Percentiles rank a stretch among this genome's conserved stretches.
Conservation (phyloP, 2,888 invertebrate species). For the Thecocarcelia acutangulata region DNA sequence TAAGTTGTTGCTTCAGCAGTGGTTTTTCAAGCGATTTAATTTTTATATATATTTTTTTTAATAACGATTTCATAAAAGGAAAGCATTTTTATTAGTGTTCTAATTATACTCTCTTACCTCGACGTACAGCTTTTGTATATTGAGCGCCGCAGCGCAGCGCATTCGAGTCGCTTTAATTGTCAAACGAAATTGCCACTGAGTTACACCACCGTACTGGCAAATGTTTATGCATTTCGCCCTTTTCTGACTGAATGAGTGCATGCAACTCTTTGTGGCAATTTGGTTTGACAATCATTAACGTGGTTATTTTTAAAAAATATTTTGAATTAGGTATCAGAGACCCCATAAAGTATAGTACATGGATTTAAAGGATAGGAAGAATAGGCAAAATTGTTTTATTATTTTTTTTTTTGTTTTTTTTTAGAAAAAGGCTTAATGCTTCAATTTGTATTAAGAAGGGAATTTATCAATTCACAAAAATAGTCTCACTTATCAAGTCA, state of each 20-base stretch:
- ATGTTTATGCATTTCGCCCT: background rate
- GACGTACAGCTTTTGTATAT: constrained; percentile 58
- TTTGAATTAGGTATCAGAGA: constrained; percentile 70
- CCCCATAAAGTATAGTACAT: constrained; percentile 70
- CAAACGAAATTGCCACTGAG: constrained; percentile 60
- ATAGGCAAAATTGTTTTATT: constrained; percentile 46
- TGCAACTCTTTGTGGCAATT: constrained; percentile 56
- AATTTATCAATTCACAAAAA: too few relatives aligned
- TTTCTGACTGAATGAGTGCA: background rate
- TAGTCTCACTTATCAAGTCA: too few relatives aligned
- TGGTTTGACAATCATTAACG: constrained; percentile 64
- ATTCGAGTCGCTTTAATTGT: constrained; percentile 63
- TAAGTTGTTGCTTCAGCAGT: background rate
- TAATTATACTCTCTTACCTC: constrained; percentile 63
- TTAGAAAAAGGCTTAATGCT: too few relatives aligned
- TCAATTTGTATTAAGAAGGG: too few relatives aligned
- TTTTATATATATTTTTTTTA: background rate
- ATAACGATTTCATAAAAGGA: too few relatives aligned
- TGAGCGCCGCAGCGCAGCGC: constrained; percentile 58
- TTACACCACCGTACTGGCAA: constrained; percentile 26
- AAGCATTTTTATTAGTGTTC: constrained; percentile 35
- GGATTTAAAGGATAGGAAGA: constrained; percentile 67
- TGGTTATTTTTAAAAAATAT: constrained; percentile 55
- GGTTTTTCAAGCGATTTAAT: background rate
- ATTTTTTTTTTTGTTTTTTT: background rate